These are phyloP conservation scores for Venustaconcha ellipsiformis DNA, from an alignment of 1,140 invertebrate species.

Conservation along the genomic window DNA sequence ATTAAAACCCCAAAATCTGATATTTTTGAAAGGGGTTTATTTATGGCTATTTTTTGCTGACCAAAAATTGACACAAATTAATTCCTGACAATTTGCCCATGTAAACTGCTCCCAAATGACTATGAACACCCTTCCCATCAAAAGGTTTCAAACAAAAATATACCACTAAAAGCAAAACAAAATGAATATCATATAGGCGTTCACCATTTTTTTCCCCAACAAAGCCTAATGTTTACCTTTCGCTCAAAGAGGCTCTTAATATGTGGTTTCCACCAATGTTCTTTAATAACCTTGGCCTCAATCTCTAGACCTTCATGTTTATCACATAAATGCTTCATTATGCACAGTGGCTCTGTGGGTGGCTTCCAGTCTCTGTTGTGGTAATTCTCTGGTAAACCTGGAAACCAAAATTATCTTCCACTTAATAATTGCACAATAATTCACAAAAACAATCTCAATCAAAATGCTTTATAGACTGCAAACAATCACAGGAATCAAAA, in stretches of 20 bases:
- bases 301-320: slow-evolving; percentile 82
- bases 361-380: slow-evolving; percentile 76
- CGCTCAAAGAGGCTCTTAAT: slow-evolving; percentile 86
- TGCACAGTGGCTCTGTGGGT: slow-evolving; percentile 80
- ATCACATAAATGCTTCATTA: slow-evolving; percentile 86
- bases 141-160: no score
- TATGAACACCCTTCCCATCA: no score
- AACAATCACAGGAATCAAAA: no score
- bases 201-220: not conserved
- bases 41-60: no score
- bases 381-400: slow-evolving; percentile 77
- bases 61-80: no score
- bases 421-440: not conserved
- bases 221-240: slow-evolving; percentile 71
- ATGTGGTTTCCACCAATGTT: slow-evolving; percentile 86
- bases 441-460: no score
- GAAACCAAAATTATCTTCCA: slow-evolving; percentile 20
- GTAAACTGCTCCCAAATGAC: no score
- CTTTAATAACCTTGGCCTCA: slow-evolving; percentile 91
- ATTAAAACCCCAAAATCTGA: no score
- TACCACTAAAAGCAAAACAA: no score
- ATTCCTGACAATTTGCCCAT: no score
- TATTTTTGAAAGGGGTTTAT: no score
- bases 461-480: no score
- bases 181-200: not conserved